Conservation (phyloP, 2,888 invertebrate genomes). For the Cylindroiulus punctatus region DNA sequence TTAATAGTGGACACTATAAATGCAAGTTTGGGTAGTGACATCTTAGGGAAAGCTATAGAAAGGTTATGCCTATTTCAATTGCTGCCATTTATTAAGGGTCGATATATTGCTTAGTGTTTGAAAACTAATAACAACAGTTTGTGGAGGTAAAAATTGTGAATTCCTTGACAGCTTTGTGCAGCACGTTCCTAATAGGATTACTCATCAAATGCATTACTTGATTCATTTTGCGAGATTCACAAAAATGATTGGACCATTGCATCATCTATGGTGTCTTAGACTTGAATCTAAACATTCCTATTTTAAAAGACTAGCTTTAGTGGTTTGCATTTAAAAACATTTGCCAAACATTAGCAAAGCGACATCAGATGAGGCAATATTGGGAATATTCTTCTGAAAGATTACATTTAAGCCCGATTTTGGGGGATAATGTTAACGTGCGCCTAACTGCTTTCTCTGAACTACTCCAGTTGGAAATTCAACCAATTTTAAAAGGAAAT, state of each 20-base stretch:
- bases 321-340: background rate
- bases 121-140: background rate
- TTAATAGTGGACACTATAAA: too few relatives aligned
- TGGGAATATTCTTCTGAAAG: background rate
- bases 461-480: too few relatives aligned
- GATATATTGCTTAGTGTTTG: background rate
- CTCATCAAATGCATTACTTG: background rate
- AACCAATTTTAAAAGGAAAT: too few relatives aligned
- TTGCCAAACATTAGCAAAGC: background rate
- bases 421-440: background rate
- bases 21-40: too few relatives aligned
- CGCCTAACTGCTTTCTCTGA: background rate
- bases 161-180: background rate
- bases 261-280: background rate
- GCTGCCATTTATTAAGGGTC: background rate
- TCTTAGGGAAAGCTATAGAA: background rate
- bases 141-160: background rate
- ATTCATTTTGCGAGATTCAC: background rate
- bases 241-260: background rate
- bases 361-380: background rate
- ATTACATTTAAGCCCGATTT: background rate
- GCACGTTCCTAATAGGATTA: background rate
- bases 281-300: background rate
- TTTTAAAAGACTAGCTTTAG: background rate
- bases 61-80: background rate